These are phyloP conservation scores for Meloidogyne floridensis DNA, from an alignment of 1,140 invertebrate species.

Conservation along the genomic window DNA sequence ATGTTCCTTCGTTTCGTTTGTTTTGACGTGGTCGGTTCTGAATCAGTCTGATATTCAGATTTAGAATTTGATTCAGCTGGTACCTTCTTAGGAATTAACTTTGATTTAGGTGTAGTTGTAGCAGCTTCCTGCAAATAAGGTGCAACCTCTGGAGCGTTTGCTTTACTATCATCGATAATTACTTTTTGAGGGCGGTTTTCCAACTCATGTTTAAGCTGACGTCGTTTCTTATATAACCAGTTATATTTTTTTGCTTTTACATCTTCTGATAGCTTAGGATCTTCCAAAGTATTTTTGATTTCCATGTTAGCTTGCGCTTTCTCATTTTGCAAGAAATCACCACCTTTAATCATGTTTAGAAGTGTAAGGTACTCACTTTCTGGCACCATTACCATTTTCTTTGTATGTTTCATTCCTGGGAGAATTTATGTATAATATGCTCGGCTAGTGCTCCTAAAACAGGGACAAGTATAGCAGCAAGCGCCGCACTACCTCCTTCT, in stretches of 20 bases:
- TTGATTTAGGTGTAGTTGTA: neutral
- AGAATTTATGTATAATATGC: constrained; percentile 15
- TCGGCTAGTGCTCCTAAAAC: constrained; percentile 7
- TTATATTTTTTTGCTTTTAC: neutral
- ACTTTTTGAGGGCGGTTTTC: constrained; percentile 22
- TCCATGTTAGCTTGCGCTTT: neutral
- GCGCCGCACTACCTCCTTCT: neutral
- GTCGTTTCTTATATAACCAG: constrained; percentile 18
- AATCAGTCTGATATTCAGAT: neutral
- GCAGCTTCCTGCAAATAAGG: neutral
- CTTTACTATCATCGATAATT: neutral
- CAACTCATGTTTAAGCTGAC: constrained; percentile 21
- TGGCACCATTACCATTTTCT: too few species aligned
- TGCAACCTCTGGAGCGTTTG: neutral
- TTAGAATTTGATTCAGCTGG: neutral
- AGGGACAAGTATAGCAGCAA: constrained; percentile 16
- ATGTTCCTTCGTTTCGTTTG: neutral
- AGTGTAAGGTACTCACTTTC: too few species aligned
- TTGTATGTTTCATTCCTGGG: neutral
- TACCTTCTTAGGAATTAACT: neutral
- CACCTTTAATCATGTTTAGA: neutral
- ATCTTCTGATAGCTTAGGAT: neutral
- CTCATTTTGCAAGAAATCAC: neutral
- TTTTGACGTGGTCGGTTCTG: neutral
- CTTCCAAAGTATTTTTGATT: constrained; percentile 3